phyloP scores from a whole-genome alignment of 2,113 vertebrate species.

The Oxygymnocypris stewartii region DNA sequence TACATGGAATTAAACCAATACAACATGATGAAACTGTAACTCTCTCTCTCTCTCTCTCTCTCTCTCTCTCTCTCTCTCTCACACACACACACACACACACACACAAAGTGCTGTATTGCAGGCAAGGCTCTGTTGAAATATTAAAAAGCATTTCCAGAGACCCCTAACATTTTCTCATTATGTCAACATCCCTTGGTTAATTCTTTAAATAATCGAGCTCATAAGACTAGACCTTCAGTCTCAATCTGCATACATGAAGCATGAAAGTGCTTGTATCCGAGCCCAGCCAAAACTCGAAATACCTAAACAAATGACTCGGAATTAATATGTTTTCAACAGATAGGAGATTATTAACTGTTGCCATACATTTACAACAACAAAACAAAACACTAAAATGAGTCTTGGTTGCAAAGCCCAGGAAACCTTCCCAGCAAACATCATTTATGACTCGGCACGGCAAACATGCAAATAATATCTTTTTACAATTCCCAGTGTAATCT shows the following conservation, averaged over 20 bases:
- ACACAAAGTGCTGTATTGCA: not conserved
- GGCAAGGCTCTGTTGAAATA: not conserved
- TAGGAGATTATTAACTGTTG: not conserved
- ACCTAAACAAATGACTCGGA: not conserved
- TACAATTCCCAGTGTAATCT: not conserved
- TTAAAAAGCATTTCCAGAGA: not conserved
- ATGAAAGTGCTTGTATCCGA: not conserved
- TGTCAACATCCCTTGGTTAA: not conserved
- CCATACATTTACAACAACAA: not conserved
- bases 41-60: not conserved
- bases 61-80: not conserved
- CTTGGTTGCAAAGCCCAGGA: not conserved
- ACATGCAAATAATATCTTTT: not conserved
- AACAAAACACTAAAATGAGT: conserved; percentile 22
- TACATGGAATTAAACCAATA: not conserved
- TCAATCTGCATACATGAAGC: not conserved
- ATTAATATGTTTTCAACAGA: not conserved
- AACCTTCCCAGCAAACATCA: not conserved
- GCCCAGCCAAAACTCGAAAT: not conserved
- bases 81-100: not conserved
- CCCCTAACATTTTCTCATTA: not conserved
- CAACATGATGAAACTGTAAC: not conserved
- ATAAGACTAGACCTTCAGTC: not conserved
- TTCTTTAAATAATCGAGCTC: not conserved
- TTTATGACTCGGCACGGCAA: not conserved